phyloP scores from a whole-genome alignment of 2,888 invertebrate genomes.

The Taenaris catops region DNA sequence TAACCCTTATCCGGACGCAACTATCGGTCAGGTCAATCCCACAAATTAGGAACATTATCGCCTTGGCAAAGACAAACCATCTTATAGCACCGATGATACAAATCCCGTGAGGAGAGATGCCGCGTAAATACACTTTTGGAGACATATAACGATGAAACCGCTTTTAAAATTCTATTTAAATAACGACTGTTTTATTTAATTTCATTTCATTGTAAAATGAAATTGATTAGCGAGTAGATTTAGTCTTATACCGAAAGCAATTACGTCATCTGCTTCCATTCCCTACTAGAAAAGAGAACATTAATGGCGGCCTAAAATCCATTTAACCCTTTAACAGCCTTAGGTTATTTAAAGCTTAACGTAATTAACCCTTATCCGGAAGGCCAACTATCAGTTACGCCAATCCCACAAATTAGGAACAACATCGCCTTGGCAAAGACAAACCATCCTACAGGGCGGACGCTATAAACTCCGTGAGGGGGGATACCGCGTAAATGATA shows the following conservation, averaged over 20 bases:
- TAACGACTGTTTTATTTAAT: no score
- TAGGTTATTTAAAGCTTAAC: constrained; percentile 20
- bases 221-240: no score
- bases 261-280: no score
- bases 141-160: no score
- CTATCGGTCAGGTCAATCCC: constrained; percentile 28
- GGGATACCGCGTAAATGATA: constrained; percentile 39
- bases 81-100: constrained; percentile 18
- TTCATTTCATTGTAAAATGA: no score
- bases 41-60: constrained; percentile 32
- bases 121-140: no score
- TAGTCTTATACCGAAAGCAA: no score
- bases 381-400: constrained; percentile 22
- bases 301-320: constrained; percentile 7
- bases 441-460: constrained; percentile 17
- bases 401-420: constrained; percentile 33
- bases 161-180: no score
- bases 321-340: constrained; percentile 14
- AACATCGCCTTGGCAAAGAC: constrained; percentile 27
- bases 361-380: constrained; percentile 24
- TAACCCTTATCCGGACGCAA: constrained; percentile 22
- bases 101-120: constrained; percentile 19
- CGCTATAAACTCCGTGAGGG: constrained; percentile 18
- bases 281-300: constrained; percentile 7
- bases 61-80: constrained; percentile 24